These are phyloP conservation scores for Ommatoiulus sabulosus DNA, from an alignment of 2,888 invertebrate genomes.

Conservation along the genomic window DNA sequence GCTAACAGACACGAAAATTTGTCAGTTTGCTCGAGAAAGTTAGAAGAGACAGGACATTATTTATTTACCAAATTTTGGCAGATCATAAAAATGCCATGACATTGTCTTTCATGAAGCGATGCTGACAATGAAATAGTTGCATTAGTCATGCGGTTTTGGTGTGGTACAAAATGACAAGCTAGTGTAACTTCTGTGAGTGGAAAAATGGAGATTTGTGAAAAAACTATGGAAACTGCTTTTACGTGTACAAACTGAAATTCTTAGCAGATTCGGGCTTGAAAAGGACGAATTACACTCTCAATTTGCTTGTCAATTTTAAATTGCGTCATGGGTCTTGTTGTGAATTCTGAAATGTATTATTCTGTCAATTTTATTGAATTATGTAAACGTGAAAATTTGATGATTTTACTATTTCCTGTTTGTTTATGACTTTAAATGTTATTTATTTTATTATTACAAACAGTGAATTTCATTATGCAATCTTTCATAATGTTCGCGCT, in stretches of 20 bases:
- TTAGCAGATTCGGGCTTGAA: neutral
- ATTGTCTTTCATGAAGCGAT: neutral
- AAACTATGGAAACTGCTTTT: neutral
- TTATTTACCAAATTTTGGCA: neutral
- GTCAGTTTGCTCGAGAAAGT: neutral
- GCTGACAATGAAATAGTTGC: neutral
- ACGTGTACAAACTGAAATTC: neutral
- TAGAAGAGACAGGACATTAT: neutral
- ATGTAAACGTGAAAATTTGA: too few relatives aligned
- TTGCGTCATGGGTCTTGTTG: too few relatives aligned
- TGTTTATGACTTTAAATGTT: too few relatives aligned
- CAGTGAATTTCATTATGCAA: neutral
- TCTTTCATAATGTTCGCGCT: neutral
- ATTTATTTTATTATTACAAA: too few relatives aligned
- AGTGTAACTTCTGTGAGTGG: neutral
- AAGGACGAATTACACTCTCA: neutral
- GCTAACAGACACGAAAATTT: neutral
- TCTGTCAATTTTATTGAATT: too few relatives aligned
- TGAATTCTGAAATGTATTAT: too few relatives aligned
- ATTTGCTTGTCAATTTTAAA: too few relatives aligned
- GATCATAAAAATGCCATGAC: neutral
- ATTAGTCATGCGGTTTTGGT: neutral
- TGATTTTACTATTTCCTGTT: too few relatives aligned
- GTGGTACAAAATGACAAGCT: neutral
- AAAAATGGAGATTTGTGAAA: too few relatives aligned